A percentile compares a stretch with the other conserved stretches of the same genome.
These are phyloP conservation scores for Archivesica marissinica DNA, from an alignment of 1,140 invertebrate genomes.

Conservation along the genomic window DNA sequence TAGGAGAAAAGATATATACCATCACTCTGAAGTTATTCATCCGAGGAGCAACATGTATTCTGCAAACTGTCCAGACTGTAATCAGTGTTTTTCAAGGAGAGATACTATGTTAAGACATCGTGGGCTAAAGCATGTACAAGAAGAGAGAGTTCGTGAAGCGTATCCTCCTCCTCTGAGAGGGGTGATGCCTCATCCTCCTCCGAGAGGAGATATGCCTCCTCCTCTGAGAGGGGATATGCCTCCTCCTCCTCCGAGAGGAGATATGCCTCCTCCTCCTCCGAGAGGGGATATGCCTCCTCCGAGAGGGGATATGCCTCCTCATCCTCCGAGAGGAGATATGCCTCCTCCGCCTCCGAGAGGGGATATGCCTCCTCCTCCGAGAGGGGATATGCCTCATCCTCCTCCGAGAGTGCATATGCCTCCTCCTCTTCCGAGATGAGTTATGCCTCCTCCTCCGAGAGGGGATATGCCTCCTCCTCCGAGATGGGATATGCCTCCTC, in stretches of 20 bases:
- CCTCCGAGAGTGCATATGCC: too few species aligned
- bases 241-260: conserved; percentile 1
- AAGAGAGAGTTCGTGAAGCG: not conserved
- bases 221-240: not conserved
- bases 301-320: too few species aligned
- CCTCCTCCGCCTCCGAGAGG: too few species aligned
- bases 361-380: too few species aligned
- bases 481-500: too few species aligned
- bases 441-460: too few species aligned
- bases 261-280: not conserved
- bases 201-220: not conserved
- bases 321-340: too few species aligned
- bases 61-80: not conserved
- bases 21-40: not conserved
- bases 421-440: too few species aligned
- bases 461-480: too few species aligned
- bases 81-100: not conserved
- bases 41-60: not conserved
- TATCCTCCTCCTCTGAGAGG: not conserved
- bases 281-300: not conserved
- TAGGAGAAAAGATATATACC: too few species aligned
- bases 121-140: not conserved
- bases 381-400: too few species aligned
- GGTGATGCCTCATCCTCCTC: not conserved
- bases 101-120: not conserved